Evolutionary conservation across 2,888 invertebrate species (phyloP).

Genomic region (Agapetus fuscipes): DNA sequence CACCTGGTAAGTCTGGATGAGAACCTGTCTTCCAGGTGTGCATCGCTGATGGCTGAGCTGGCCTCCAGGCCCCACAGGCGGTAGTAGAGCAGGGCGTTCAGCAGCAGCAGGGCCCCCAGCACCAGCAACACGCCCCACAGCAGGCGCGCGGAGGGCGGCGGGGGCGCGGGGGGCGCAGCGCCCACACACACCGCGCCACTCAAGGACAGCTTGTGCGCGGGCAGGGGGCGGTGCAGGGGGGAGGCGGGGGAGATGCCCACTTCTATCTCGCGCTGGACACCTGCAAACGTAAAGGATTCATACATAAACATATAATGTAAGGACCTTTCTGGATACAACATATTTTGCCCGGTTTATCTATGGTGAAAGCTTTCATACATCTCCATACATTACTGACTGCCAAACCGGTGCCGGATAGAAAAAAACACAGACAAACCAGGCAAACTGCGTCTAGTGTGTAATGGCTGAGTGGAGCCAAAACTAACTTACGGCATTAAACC

Average conservation of each 20-base stretch:
- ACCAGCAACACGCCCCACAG: slow-evolving; percentile 40
- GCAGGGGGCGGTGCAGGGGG: slow-evolving; percentile 3
- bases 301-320: too few relatives aligned
- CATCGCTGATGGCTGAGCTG: too few relatives aligned
- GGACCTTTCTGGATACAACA: too few relatives aligned
- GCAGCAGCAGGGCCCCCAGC: slow-evolving; percentile 44
- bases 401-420: too few relatives aligned
- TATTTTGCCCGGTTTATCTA: too few relatives aligned
- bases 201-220: background rate
- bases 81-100: slow-evolving; percentile 72
- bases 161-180: slow-evolving; percentile 21
- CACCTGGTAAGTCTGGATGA: slow-evolving; percentile 11
- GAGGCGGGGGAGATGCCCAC: slow-evolving; percentile 3
- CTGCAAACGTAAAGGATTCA: background rate
- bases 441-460: too few relatives aligned
- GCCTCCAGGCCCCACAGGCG: slow-evolving; percentile 60
- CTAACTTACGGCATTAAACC: too few relatives aligned
- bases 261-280: slow-evolving; percentile 3
- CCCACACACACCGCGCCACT: slow-evolving; percentile 2
- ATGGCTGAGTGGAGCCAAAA: too few relatives aligned
- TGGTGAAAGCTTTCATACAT: too few relatives aligned
- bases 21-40: slow-evolving; percentile 5
- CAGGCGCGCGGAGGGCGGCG: slow-evolving; percentile 23
- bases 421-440: too few relatives aligned
- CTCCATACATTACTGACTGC: too few relatives aligned